Evolutionary conservation across 1,140 invertebrate species (phyloP).

Genomic region (Branchinecta lindahli): DNA sequence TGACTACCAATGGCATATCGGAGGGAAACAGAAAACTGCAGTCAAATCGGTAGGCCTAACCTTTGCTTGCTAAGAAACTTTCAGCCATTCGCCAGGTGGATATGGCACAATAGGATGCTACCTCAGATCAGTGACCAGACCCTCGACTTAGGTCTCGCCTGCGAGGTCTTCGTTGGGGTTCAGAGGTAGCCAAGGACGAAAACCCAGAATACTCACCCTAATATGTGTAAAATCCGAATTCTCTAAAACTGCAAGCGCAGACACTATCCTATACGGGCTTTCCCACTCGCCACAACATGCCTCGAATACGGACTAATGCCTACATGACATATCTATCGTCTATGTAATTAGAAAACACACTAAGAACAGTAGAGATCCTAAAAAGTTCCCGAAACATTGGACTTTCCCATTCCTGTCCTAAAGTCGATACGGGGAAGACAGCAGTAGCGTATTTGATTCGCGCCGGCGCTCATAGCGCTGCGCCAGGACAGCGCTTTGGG

Average conservation of each 20-base stretch:
- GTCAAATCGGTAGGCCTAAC: too few species aligned
- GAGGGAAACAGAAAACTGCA: too few species aligned
- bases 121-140: too few species aligned
- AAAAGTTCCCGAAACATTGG: conserved; percentile 9
- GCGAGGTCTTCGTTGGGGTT: not conserved
- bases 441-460: not conserved
- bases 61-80: too few species aligned
- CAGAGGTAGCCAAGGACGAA: not conserved
- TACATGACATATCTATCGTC: not conserved
- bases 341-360: not conserved
- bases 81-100: too few species aligned
- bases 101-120: too few species aligned
- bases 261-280: not conserved
- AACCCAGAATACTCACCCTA: not conserved
- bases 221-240: not conserved
- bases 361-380: not conserved
- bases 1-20: too few species aligned
- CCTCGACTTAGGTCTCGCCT: too few species aligned
- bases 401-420: not conserved
- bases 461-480: not conserved
- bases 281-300: not conserved
- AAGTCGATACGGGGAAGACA: conserved; percentile 5
- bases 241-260: not conserved
- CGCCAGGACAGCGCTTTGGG: too few species aligned
- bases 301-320: too few species aligned